Conservation (phyloP, 2,888 invertebrate genomes). For the Elegia similella region DNA sequence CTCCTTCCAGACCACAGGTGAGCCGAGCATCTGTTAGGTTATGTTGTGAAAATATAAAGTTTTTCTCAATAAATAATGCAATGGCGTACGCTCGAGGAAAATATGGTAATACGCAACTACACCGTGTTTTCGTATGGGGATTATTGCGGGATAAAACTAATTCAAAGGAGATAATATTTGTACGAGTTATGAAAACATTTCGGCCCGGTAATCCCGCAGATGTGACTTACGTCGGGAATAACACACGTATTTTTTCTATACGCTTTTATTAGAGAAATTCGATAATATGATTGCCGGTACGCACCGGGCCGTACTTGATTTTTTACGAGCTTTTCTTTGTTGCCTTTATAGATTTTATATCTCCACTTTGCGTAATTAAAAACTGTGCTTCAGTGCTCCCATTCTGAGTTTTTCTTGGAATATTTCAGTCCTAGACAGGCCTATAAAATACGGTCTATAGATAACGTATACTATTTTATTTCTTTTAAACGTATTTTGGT, state of each 20-base stretch:
- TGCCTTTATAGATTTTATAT: too few species aligned
- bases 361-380: not conserved
- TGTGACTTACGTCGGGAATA: slow-evolving; percentile 33
- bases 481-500: too few species aligned
- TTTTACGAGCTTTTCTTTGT: too few species aligned
- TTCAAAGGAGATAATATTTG: slow-evolving; percentile 45
- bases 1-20: slow-evolving; percentile 55
- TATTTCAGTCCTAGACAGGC: too few species aligned
- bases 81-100: slow-evolving; percentile 41
- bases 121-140: slow-evolving; percentile 41
- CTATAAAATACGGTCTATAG: too few species aligned
- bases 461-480: too few species aligned
- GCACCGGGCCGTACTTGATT: slow-evolving; percentile 12
- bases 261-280: slow-evolving; percentile 27
- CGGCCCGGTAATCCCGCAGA: slow-evolving; percentile 43
- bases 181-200: slow-evolving; percentile 48
- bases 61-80: slow-evolving; percentile 79
- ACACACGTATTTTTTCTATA: slow-evolving; percentile 22
- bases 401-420: too few species aligned
- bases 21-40: slow-evolving; percentile 64
- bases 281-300: slow-evolving; percentile 29
- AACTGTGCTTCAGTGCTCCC: too few species aligned
- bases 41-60: slow-evolving; percentile 74
- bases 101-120: slow-evolving; percentile 44
- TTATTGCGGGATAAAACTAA: slow-evolving; percentile 50